Evolutionary conservation across 2,888 invertebrate genomes (phyloP), one percentile per base, ranked within the genome.

Genomic region (Drosophila barbarae): DNA sequence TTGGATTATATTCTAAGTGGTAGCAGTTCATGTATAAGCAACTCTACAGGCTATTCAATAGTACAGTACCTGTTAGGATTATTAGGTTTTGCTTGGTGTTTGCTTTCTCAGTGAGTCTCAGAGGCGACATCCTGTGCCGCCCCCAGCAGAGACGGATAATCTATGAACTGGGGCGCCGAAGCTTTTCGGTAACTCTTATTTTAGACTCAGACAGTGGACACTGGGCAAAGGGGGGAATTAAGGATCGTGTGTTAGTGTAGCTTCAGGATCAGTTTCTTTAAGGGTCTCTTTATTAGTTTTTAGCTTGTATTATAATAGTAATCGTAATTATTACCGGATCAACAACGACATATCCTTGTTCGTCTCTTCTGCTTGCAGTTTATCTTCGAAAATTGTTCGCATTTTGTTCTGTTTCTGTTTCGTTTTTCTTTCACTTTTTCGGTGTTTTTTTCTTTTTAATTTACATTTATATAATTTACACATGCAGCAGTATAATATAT

Each of bases 391-490:
- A 70, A 49, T 73, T 68, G 66, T 77, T 68, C 52, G 72, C 54
- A 39, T 67, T 71, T 34, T 38, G 36, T 59, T 55, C 23, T 23
- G 23, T 23, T 59, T 55, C 23, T 23, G 23, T 23, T 59, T 55
- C 32, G 5, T 21, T 50, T 52, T 58, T 41, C 21, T 4, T 41
- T n/a, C 0, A 26, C 21, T 3, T 8, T 13, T 38, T 63, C 10
- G 42, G 21, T 51, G 38, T 21, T 23, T 23, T 18, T 39, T 23
- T 23, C 15, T 39, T 8, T 30, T 56, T 59, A 50, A 47, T 65
- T 71, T 74, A 72, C 68, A 76, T 71, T 73, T 74, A 78, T 84
- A 84, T 76, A 74, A 67, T 77, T 77, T 76, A 75, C 75, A 75
- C 74, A 79, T 78, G 65, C 65, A 76, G 59, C 66, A 66, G 55